phyloP scores from a whole-genome alignment of 2,888 invertebrate species.

The Drosophila neonasuta region DNA sequence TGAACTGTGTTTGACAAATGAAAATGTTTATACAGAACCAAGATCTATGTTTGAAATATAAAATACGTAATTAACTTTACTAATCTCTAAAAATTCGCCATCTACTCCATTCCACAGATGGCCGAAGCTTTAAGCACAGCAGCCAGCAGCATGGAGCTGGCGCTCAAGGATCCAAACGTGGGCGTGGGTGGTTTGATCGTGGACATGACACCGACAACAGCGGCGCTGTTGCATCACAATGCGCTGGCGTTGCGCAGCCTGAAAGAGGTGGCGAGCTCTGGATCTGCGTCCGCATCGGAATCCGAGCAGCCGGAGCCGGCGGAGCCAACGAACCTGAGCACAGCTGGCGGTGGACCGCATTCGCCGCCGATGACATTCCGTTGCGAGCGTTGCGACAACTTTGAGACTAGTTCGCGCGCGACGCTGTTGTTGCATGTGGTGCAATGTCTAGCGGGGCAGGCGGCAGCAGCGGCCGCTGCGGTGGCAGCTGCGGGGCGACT shows the following conservation, averaged over 20 bases:
- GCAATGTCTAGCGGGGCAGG: slow-evolving; percentile 83
- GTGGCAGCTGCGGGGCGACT: slow-evolving; percentile 58
- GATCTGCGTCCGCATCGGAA: slow-evolving; percentile 59
- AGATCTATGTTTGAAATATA: no score
- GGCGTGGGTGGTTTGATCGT: slow-evolving; percentile 66
- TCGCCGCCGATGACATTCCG: slow-evolving; percentile 79
- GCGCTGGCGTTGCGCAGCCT: slow-evolving; percentile 72
- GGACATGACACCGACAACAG: slow-evolving; percentile 78
- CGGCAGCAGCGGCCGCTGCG: slow-evolving; percentile 48
- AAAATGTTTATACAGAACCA: no score
- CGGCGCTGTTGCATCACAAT: slow-evolving; percentile 76
- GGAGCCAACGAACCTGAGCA: slow-evolving; percentile 72
- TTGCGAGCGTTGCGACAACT: slow-evolving; percentile 92
- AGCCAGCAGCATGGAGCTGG: slow-evolving; percentile 77
- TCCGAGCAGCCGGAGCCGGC: slow-evolving; percentile 56
- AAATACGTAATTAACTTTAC: not conserved
- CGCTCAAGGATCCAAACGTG: slow-evolving; percentile 65
- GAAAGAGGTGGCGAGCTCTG: slow-evolving; percentile 69
- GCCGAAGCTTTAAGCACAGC: slow-evolving; percentile 79
- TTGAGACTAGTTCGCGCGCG: slow-evolving; percentile 90
- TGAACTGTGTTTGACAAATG: no score
- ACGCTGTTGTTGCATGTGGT: slow-evolving; percentile 90
- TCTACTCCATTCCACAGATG: slow-evolving; percentile 67
- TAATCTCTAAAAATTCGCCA: not conserved
- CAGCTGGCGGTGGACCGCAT: slow-evolving; percentile 48